Conservation (phyloP, 2,888 invertebrate species). For the Himalopsyche anomala region DNA sequence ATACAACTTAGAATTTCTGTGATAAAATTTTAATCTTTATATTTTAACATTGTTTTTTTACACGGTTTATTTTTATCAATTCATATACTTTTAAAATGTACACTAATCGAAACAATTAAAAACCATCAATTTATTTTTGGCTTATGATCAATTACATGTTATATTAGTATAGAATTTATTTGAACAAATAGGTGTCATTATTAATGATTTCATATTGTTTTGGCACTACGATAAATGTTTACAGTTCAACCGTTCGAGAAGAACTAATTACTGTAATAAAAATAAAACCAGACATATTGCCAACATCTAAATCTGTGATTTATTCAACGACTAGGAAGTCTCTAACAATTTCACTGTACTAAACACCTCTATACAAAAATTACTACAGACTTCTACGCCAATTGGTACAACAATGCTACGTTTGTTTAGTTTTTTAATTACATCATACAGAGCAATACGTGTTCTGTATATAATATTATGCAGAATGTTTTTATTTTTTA, state of each 20-base stretch:
- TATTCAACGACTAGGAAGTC: background rate
- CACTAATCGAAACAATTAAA: too few species aligned
- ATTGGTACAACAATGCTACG: background rate
- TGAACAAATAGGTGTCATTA: background rate
- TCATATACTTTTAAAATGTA: too few species aligned
- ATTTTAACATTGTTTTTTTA: too few species aligned
- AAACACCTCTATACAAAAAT: constrained; percentile 29
- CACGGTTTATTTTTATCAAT: too few species aligned
- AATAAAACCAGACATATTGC: background rate
- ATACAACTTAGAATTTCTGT: too few species aligned
- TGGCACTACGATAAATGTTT: constrained; percentile 20
- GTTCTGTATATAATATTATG: too few species aligned
- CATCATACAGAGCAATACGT: too few species aligned
- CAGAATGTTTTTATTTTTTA: too few species aligned
- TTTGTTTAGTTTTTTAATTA: background rate
- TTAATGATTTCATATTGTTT: background rate
- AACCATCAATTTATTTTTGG: too few species aligned
- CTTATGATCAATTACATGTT: too few species aligned
- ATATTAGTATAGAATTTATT: too few species aligned
- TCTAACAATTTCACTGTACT: background rate
- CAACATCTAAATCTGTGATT: background rate
- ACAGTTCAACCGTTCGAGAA: background rate
- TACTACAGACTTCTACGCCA: constrained; percentile 23
- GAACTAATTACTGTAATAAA: background rate
- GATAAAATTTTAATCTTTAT: too few species aligned